These are phyloP conservation scores for Porites lobata DNA, from an alignment of 92 coral and sea anemone genomes.

Conservation along the genomic window DNA sequence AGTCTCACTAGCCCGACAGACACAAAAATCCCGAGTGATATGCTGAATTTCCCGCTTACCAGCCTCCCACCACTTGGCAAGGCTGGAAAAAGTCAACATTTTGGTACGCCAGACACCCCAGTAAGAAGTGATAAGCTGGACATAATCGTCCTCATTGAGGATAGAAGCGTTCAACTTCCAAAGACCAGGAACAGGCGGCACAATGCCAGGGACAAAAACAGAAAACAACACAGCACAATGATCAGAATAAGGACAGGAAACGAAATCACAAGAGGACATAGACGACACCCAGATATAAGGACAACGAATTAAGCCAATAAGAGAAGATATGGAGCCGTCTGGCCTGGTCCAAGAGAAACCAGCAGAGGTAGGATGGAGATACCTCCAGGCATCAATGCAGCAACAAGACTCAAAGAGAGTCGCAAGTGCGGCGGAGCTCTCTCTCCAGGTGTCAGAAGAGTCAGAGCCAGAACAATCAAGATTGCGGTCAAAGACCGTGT, in stretches of 20 bases:
- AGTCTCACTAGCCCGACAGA: too few species aligned
- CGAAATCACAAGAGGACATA: slow-evolving; percentile 2
- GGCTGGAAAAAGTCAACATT: neutral
- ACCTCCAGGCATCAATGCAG: slow-evolving; percentile 37
- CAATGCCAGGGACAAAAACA: neutral
- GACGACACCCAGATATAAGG: slow-evolving; percentile 11
- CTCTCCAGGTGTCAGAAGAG: neutral
- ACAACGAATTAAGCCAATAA: slow-evolving; percentile 57
- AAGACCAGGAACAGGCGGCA: slow-evolving; percentile 4
- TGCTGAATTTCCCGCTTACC: slow-evolving; percentile 21
- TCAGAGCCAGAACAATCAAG: slow-evolving; percentile 20
- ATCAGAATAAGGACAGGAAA: slow-evolving; percentile 31
- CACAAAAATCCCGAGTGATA: neutral
- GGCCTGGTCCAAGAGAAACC: slow-evolving; percentile 44
- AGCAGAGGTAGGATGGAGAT: neutral
- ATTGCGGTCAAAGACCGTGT: slow-evolving; percentile 6
- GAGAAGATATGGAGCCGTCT: slow-evolving; percentile 43
- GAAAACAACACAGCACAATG: neutral
- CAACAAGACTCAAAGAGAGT: neutral
- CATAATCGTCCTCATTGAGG: neutral
- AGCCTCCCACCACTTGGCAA: slow-evolving; percentile 39
- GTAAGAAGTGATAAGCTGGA: neutral
- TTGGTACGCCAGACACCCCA: slow-evolving; percentile 15
- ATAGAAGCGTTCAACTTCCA: slow-evolving; percentile 23
- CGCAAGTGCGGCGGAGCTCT: neutral